These are phyloP conservation scores for Phocoena phocoena DNA, from an alignment of 2,113 vertebrate species.

Conservation along the genomic window DNA sequence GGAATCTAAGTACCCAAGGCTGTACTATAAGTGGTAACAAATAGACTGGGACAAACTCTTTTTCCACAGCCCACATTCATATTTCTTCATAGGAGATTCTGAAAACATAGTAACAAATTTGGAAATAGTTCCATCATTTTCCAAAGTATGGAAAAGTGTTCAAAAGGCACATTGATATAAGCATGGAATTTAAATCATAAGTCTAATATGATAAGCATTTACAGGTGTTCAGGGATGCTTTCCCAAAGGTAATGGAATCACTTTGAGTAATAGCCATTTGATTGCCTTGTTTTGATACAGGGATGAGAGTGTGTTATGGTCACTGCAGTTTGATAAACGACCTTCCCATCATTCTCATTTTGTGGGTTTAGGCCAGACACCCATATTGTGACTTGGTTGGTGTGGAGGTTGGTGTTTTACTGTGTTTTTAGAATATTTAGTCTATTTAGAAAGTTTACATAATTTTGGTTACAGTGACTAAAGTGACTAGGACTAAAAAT, in stretches of 20 bases:
- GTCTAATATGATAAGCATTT: background rate
- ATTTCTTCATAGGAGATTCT: constrained; percentile 24
- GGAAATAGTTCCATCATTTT: background rate
- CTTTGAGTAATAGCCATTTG: background rate
- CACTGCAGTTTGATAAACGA: constrained; percentile 72
- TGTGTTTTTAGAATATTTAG: constrained; percentile 81
- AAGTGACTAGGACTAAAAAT: constrained; percentile 74
- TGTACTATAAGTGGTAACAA: background rate
- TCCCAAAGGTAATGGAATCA: background rate
- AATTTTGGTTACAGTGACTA: constrained; percentile 83
- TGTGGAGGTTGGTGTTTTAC: constrained; percentile 57
- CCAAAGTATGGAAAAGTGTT: background rate
- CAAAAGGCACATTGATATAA: background rate
- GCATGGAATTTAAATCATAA: background rate
- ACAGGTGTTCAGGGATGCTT: background rate
- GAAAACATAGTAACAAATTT: constrained; percentile 29
- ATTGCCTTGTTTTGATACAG: background rate
- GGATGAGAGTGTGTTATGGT: constrained; percentile 20
- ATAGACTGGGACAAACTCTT: background rate
- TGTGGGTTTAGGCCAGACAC: constrained; percentile 78
- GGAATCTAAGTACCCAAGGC: background rate
- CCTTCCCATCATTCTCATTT: constrained; percentile 70
- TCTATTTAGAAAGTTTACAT: constrained; percentile 83
- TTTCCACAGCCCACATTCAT: background rate
- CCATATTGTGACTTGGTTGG: constrained; percentile 77